Conservation (phyloP, 2,797 vertebrate species). For the Emys orbicularis region DNA sequence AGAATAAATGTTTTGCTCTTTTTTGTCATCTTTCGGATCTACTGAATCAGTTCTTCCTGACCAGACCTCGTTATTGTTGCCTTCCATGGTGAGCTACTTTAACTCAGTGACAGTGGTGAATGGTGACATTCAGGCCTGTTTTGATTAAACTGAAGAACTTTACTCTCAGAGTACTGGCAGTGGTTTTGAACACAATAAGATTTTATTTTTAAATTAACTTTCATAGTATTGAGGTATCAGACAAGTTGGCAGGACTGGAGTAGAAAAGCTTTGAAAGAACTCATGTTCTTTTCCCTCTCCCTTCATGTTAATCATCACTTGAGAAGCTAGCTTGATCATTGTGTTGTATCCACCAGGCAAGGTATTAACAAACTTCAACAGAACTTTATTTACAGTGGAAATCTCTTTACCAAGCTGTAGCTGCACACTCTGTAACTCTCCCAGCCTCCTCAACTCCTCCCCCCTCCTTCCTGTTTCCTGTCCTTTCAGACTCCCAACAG, state of each 20-base stretch:
- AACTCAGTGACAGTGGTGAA: rapidly evolving
- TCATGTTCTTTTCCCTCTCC: neutral
- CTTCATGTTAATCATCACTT: neutral
- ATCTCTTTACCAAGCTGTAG: no score
- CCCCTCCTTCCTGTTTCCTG: no score
- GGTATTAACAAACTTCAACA: no score
- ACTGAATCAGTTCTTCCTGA: neutral
- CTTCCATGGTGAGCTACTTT: neutral
- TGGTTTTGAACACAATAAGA: neutral
- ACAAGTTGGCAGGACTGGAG: neutral
- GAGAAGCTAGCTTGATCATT: neutral
- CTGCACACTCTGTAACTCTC: no score
- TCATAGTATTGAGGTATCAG: neutral
- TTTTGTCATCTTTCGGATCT: neutral
- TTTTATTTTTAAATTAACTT: neutral
- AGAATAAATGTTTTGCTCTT: neutral
- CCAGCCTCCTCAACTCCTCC: no score
- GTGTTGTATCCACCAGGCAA: no score
- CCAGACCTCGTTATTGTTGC: neutral
- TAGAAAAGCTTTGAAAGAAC: neutral
- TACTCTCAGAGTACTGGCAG: neutral
- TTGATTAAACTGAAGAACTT: neutral
- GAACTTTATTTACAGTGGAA: no score
- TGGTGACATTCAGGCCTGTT: neutral
- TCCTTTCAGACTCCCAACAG: no score